phyloP scores from a whole-genome alignment of 2,113 vertebrate genomes.

The Ptilonorhynchus violaceus region DNA sequence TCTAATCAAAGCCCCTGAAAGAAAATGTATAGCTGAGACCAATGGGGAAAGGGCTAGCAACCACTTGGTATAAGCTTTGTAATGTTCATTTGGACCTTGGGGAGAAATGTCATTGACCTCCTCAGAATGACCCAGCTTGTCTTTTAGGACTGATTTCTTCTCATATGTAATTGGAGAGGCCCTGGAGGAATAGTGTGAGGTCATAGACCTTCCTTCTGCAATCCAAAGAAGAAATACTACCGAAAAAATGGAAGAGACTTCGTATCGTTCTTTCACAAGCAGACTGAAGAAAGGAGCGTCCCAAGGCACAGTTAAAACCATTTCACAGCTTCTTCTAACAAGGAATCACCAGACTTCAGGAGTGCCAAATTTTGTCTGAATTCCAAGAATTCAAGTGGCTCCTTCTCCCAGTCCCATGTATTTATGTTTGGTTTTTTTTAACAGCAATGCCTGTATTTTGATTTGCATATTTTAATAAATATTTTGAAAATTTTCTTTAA shows the following conservation, averaged over 20 bases:
- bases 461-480: neutral
- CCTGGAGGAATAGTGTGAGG: neutral
- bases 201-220: neutral
- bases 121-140: neutral
- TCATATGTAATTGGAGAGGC: neutral
- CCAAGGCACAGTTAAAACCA: neutral
- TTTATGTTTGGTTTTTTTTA: neutral
- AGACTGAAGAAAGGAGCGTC: neutral
- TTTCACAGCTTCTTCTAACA: neutral
- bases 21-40: neutral
- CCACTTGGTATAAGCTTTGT: neutral
- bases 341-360: neutral
- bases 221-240: neutral
- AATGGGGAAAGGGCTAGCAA: neutral
- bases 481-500: neutral
- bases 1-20: neutral
- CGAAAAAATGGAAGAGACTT: neutral
- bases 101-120: neutral
- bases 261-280: neutral
- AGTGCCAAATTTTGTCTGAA: neutral
- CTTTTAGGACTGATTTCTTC: neutral
- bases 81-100: neutral
- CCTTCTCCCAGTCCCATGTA: neutral
- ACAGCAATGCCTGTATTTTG: neutral
- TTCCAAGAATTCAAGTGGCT: neutral